These are phyloP conservation scores for Neostethus bicornis DNA, from an alignment of 2,797 vertebrate genomes.

Conservation along the genomic window DNA sequence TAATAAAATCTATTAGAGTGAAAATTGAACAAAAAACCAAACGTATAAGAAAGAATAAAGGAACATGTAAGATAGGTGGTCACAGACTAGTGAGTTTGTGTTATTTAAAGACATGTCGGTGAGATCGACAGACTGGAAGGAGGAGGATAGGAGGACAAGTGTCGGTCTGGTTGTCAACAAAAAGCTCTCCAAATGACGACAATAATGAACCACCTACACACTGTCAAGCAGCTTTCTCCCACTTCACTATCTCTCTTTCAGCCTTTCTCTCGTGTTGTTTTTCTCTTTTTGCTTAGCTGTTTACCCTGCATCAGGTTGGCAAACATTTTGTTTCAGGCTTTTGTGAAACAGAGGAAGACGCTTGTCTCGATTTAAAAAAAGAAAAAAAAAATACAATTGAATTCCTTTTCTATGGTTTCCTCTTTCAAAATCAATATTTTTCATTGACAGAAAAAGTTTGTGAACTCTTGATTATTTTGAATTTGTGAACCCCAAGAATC, in stretches of 20 bases:
- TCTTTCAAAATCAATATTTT: too few relatives aligned
- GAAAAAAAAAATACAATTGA: too few relatives aligned
- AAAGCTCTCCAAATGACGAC: slow-evolving; percentile 67
- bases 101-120: slow-evolving; percentile 70
- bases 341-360: slow-evolving; percentile 18
- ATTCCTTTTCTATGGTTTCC: too few relatives aligned
- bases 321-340: slow-evolving; percentile 25
- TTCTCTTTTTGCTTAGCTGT: slow-evolving; percentile 6
- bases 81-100: slow-evolving; percentile 35
- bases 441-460: too few relatives aligned
- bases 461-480: too few relatives aligned
- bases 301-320: slow-evolving; percentile 32
- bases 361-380: slow-evolving; percentile 20
- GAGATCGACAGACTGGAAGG: slow-evolving; percentile 58
- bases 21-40: not conserved
- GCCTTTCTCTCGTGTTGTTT: slow-evolving; percentile 28
- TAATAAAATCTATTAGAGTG: not conserved
- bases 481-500: too few relatives aligned
- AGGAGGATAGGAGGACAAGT: slow-evolving; percentile 60
- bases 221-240: slow-evolving; percentile 58
- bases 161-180: slow-evolving; percentile 72
- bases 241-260: slow-evolving; percentile 45
- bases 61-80: slow-evolving; percentile 9
- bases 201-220: slow-evolving; percentile 73
- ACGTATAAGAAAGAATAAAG: not conserved